A percentile compares a stretch with the other conserved stretches of the same genome.
These are phyloP conservation scores for Cephus pygmeus DNA, from an alignment of 2,888 invertebrate species.

Conservation along the genomic window DNA sequence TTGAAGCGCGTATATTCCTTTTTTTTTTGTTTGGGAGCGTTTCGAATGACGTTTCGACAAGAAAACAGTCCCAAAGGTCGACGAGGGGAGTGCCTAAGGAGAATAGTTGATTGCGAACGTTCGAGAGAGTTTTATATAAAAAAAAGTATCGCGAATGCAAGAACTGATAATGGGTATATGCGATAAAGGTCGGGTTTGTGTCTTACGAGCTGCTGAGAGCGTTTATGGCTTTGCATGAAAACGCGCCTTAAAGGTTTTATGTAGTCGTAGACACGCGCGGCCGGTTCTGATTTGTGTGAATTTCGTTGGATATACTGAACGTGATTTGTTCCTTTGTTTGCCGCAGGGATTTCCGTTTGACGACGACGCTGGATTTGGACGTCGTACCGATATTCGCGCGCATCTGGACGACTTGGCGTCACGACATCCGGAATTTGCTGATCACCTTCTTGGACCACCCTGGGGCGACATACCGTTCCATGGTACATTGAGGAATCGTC, in stretches of 20 bases:
- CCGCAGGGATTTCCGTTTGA: conserved; percentile 76
- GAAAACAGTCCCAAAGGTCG: background rate
- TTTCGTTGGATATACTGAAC: background rate
- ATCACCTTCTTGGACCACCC: conserved; percentile 69
- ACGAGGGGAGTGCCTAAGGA: background rate
- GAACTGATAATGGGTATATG: background rate
- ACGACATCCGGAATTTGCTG: conserved; percentile 81
- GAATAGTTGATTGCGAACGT: background rate
- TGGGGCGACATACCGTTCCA: conserved; percentile 59
- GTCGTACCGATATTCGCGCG: conserved; percentile 63
- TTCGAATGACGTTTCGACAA: background rate
- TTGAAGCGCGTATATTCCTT: background rate
- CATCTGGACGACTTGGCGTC: conserved; percentile 78
- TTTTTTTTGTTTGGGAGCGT: background rate
- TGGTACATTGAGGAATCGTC: conserved; percentile 44
- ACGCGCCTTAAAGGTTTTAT: background rate
- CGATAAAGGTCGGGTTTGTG: background rate
- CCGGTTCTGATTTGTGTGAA: background rate
- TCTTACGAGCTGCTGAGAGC: background rate
- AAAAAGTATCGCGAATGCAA: background rate
- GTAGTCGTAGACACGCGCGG: background rate
- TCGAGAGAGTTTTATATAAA: background rate
- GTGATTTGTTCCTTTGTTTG: background rate
- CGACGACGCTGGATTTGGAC: conserved; percentile 69
- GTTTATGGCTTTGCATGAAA: background rate